These are phyloP conservation scores for Gastracanthus pulcherrimus DNA, from an alignment of 2,888 invertebrate species.

Conservation along the genomic window DNA sequence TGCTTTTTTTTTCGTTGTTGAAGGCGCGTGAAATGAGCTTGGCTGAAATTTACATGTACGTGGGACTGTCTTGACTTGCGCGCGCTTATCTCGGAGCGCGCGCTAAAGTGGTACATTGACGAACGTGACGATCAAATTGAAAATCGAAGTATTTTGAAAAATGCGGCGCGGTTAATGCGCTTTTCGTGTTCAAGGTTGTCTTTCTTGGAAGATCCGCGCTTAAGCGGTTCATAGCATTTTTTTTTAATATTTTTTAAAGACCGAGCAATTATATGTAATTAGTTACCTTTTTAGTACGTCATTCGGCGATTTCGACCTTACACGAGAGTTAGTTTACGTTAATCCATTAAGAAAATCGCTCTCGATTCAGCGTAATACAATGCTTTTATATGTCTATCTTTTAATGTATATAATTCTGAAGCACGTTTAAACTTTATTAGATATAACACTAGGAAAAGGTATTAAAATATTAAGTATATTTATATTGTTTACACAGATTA, in stretches of 20 bases:
- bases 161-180: not conserved
- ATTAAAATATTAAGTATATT: too few relatives aligned
- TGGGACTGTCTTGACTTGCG: not conserved
- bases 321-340: not conserved
- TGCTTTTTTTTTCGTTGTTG: not conserved
- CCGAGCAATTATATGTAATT: not conserved
- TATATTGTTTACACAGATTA: not conserved
- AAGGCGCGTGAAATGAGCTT: not conserved
- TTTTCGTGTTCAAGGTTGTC: not conserved
- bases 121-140: too few relatives aligned
- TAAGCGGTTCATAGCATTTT: not conserved
- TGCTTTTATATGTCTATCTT: not conserved
- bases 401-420: not conserved
- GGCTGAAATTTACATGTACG: not conserved
- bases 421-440: not conserved
- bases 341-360: conserved; percentile 5
- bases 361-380: not conserved
- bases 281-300: not conserved
- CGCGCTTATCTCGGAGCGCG: not conserved
- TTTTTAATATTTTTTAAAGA: not conserved
- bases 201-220: not conserved
- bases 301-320: not conserved
- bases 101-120: not conserved
- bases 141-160: not conserved
- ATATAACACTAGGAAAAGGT: too few relatives aligned